Percentiles rank a stretch among this genome's conserved stretches.
These are phyloP conservation scores for Anoplophora glabripennis DNA, from an alignment of 1,140 invertebrate species.

Conservation along the genomic window DNA sequence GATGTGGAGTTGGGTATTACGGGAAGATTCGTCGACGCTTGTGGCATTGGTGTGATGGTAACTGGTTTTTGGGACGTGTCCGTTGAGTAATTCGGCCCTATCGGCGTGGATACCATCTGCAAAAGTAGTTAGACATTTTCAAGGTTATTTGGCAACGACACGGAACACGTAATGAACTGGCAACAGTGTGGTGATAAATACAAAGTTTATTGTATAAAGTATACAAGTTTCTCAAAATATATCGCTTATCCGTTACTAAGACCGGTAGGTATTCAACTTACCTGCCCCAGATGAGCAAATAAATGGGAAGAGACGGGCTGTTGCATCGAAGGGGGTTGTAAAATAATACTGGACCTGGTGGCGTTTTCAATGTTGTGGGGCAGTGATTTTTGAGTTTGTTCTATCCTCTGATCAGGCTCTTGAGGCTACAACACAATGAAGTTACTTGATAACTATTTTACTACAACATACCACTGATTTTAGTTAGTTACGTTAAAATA, in stretches of 20 bases:
- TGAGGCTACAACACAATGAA: too few species aligned
- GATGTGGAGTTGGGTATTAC: conserved; percentile 10
- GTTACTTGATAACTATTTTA: too few species aligned
- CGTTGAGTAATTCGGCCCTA: conserved; percentile 50
- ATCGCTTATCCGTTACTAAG: too few species aligned
- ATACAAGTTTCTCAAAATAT: too few species aligned
- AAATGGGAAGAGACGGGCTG: conserved; percentile 49
- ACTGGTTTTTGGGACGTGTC: conserved; percentile 9
- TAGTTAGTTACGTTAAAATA: too few species aligned
- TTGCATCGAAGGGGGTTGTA: conserved; percentile 50
- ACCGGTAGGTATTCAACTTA: conserved; percentile 21
- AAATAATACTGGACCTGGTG: conserved; percentile 52
- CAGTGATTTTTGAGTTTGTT: conserved; percentile 10
- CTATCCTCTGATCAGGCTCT: too few species aligned
- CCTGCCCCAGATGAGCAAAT: conserved; percentile 54
- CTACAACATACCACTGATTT: too few species aligned
- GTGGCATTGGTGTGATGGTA: conserved; percentile 5
- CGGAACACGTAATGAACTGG: too few species aligned
- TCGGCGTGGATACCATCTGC: conserved; percentile 62
- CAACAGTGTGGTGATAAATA: too few species aligned
- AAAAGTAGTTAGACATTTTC: background rate
- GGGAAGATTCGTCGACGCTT: conserved; percentile 1
- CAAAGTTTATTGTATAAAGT: too few species aligned
- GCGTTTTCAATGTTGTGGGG: conserved; percentile 42
- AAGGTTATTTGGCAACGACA: too few species aligned